Conservation (phyloP, 37 sponge, comb jelly and placozoan species). For the Hormiphora californensis region DNA sequence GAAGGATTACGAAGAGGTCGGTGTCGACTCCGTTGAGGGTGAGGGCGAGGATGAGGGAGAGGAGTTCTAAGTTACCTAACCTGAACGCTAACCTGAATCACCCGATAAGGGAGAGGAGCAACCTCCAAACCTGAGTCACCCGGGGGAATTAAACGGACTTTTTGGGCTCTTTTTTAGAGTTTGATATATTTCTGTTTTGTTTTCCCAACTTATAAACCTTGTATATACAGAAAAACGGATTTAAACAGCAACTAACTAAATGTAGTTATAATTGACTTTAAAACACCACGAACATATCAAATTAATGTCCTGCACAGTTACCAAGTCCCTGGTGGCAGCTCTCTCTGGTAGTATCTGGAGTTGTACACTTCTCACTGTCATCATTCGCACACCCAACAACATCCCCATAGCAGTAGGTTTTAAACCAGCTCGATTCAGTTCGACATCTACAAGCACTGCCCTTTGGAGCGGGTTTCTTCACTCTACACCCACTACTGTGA, state of each 20-base stretch:
- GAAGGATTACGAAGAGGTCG: slow-evolving; percentile 83
- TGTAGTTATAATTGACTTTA: no score
- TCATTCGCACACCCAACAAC: neutral
- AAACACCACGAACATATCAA: no score
- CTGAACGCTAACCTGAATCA: no score
- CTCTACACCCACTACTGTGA: neutral
- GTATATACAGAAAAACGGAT: no score
- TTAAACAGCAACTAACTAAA: no score
- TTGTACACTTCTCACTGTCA: neutral
- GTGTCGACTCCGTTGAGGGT: slow-evolving; percentile 64
- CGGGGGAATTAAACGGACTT: no score
- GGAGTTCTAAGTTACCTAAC: slow-evolving; percentile 33
- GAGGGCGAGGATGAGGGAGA: slow-evolving; percentile 72
- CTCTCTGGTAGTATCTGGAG: neutral
- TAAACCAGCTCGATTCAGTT: neutral
- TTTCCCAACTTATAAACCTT: no score
- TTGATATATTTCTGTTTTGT: no score
- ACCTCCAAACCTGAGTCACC: no score
- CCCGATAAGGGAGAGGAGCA: no score
- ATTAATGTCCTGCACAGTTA: neutral
- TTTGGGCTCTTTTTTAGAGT: no score
- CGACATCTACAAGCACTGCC: neutral
- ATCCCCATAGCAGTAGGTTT: neutral
- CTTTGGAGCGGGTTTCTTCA: neutral
- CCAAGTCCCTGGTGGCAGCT: slow-evolving; percentile 2